phyloP scores from a whole-genome alignment of 2,113 vertebrate genomes.

The human region DNA sequence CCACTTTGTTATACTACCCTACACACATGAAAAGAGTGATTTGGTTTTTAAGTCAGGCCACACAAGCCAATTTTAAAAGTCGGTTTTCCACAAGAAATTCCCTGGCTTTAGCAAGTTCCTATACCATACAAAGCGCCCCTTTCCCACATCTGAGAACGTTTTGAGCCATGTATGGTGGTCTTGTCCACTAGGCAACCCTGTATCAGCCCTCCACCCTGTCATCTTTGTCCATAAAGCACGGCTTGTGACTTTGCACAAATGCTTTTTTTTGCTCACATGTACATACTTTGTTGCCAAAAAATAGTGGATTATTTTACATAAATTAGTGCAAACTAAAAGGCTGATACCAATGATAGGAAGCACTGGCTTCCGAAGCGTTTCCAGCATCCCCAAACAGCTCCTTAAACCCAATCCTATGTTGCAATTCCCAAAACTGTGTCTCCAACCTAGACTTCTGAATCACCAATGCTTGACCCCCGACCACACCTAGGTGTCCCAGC shows the following conservation, averaged over 20 bases:
- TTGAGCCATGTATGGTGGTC: background rate
- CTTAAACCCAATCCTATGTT: rapidly evolving
- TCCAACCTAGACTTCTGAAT: background rate
- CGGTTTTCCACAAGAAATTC: background rate
- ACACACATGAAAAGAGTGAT: background rate
- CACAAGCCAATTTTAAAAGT: background rate
- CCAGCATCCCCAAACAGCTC: background rate
- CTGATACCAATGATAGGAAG: background rate
- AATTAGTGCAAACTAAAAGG: background rate
- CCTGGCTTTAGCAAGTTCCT: background rate
- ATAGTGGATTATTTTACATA: background rate
- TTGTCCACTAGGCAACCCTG: background rate
- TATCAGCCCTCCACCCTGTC: background rate
- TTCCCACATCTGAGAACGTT: background rate
- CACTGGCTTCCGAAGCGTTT: background rate
- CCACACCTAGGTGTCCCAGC: background rate
- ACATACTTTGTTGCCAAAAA: background rate
- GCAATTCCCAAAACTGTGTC: background rate
- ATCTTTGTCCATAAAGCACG: background rate
- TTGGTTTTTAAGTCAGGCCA: background rate
- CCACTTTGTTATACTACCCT: background rate
- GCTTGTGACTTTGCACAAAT: background rate
- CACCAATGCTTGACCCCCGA: background rate
- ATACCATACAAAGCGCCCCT: background rate
- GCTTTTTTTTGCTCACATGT: background rate